These are phyloP conservation scores for Sclerurus mexicanus DNA, from an alignment of 2,113 vertebrate species.

Conservation along the genomic window DNA sequence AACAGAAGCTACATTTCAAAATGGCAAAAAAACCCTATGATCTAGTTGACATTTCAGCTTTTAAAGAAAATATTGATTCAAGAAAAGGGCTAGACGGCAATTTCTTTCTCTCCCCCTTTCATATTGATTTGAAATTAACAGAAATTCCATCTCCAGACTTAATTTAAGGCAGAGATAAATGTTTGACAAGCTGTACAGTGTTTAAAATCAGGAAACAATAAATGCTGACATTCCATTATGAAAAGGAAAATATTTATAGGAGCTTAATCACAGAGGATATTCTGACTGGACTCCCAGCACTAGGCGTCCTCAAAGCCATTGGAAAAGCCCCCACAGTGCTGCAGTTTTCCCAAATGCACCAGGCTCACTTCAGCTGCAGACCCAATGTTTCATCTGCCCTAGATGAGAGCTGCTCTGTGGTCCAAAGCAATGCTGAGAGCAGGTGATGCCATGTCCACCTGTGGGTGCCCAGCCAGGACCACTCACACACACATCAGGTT, in stretches of 20 bases:
- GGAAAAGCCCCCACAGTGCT: not conserved
- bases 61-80: conserved; percentile 49
- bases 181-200: not conserved
- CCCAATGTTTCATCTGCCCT: not conserved
- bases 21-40: not conserved
- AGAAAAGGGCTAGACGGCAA: conserved; percentile 13
- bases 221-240: not conserved
- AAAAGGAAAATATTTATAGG: not conserved
- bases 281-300: rapidly evolving
- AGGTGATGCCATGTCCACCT: rapidly evolving
- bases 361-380: not conserved
- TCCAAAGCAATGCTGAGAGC: not conserved
- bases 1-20: conserved; percentile 20
- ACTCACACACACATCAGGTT: no score
- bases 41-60: conserved; percentile 38
- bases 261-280: not conserved
- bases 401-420: rapidly evolving
- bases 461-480: not conserved
- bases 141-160: conserved; percentile 10
- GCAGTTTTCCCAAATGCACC: not conserved
- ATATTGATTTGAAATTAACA: conserved; percentile 54
- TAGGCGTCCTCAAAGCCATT: not conserved
- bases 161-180: conserved; percentile 21
- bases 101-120: not conserved
- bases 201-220: conserved; percentile 37